A percentile compares a stretch with the other conserved stretches of the same genome.
Conservation (phyloP, 2,888 invertebrate genomes). For the Chelonus formosanus region DNA sequence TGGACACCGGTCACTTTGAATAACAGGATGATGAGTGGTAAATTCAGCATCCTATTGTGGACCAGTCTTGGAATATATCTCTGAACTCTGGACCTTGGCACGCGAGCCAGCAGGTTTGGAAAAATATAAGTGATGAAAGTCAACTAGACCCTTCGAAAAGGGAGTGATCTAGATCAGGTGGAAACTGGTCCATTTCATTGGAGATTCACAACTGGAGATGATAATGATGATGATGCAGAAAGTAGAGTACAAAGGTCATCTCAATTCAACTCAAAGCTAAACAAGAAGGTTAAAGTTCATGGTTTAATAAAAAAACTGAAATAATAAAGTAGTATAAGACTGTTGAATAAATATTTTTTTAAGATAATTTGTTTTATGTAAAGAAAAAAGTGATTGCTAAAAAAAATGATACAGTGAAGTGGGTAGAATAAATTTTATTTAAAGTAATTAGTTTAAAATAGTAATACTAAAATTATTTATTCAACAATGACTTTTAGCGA, state of each 20-base stretch:
- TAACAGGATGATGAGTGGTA: not conserved
- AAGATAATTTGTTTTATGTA: too few relatives aligned
- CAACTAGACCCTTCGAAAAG: slow-evolving; percentile 36
- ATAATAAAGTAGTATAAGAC: too few relatives aligned
- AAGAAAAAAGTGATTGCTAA: too few relatives aligned
- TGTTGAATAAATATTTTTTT: too few relatives aligned
- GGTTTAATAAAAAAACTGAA: too few relatives aligned
- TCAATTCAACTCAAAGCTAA: not conserved
- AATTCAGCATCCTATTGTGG: slow-evolving; percentile 57
- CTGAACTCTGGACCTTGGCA: slow-evolving; percentile 52
- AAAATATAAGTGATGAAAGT: slow-evolving; percentile 21
- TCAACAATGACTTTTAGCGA: slow-evolving; percentile 14
- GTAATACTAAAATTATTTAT: slow-evolving; percentile 1
- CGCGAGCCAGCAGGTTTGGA: slow-evolving; percentile 59
- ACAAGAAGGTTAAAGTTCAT: slow-evolving; percentile 21
- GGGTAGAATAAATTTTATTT: too few relatives aligned
- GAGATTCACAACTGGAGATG: not conserved
- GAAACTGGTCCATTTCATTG: slow-evolving; percentile 59
- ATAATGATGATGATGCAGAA: slow-evolving; percentile 25
- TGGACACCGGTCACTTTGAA: slow-evolving; percentile 56
- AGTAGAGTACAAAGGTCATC: not conserved
- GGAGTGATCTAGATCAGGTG: slow-evolving; percentile 60
- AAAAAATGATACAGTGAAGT: too few relatives aligned
- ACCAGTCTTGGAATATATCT: slow-evolving; percentile 51
- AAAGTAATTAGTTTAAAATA: not conserved